Percentiles rank a stretch among this genome's conserved stretches.
phyloP scores from a whole-genome alignment of 2,797 vertebrate genomes.

The Hafferia zeledoni region DNA sequence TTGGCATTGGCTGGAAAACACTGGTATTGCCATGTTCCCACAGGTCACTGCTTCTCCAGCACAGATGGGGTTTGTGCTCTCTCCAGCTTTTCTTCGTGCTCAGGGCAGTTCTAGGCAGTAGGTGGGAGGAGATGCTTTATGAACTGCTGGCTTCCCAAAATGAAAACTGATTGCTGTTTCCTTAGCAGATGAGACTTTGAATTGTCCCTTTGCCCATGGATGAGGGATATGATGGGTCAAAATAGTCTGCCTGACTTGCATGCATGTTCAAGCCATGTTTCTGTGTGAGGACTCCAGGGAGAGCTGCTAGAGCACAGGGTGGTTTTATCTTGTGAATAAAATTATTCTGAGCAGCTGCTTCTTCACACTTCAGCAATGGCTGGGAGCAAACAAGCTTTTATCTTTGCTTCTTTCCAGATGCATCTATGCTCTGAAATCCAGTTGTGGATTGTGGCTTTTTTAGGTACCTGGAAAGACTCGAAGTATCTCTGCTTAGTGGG shows the following conservation, averaged over 20 bases:
- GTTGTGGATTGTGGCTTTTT: constrained; percentile 79
- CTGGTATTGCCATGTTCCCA: background rate
- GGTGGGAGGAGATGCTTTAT: background rate
- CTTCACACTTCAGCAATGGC: constrained; percentile 85
- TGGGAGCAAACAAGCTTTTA: constrained; percentile 84
- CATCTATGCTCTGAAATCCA: constrained; percentile 87
- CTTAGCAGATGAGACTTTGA: background rate
- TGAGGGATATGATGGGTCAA: constrained; percentile 8
- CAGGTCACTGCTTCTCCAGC: background rate
- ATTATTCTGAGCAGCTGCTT: background rate
- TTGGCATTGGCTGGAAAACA: background rate
- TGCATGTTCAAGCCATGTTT: constrained; percentile 30
- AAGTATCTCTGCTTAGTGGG: constrained; percentile 7
- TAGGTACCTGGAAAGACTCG: constrained; percentile 42
- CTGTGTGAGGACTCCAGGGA: constrained; percentile 23
- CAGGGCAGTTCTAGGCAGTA: background rate
- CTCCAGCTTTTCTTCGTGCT: background rate
- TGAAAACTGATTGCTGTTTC: background rate
- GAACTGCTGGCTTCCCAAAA: background rate
- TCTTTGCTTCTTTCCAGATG: constrained; percentile 84
- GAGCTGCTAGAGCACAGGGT: constrained; percentile 10
- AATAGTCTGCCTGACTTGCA: constrained; percentile 26
- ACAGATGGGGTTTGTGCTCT: background rate
- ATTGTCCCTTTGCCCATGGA: background rate
- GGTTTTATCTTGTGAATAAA: background rate